Evolutionary conservation across 92 coral and sea anemone genomes (phyloP).

Genomic region (Montipora capitata): DNA sequence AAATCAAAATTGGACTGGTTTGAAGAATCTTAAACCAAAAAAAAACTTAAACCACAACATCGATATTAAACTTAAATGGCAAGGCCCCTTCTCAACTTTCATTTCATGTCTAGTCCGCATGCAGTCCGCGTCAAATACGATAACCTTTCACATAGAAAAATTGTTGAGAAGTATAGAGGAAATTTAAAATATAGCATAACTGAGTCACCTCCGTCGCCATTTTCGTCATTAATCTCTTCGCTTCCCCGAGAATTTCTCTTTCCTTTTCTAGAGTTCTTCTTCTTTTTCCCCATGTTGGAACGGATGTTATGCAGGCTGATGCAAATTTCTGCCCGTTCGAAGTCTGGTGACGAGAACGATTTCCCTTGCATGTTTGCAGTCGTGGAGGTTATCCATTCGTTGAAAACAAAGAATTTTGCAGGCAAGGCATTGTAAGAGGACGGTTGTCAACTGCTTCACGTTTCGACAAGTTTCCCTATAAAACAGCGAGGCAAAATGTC

Average conservation of each 20-base stretch:
- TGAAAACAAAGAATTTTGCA: background rate
- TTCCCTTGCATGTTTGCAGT: conserved; percentile 25
- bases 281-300: background rate
- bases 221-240: conserved; percentile 31
- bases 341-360: conserved; percentile 50
- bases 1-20: no score
- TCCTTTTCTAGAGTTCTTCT: conserved; percentile 15
- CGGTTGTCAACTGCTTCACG: background rate
- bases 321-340: background rate
- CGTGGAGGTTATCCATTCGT: conserved; percentile 66
- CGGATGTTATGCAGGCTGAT: background rate
- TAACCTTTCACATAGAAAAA: no score
- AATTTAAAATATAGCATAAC: background rate
- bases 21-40: no score
- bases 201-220: conserved; percentile 18
- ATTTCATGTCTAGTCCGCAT: no score
- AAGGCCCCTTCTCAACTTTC: no score
- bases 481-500: conserved; percentile 6
- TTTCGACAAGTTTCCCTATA: conserved; percentile 32
- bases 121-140: background rate
- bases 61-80: no score
- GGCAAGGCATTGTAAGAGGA: background rate
- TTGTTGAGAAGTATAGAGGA: background rate
- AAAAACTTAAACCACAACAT: no score
- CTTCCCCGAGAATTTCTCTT: conserved; percentile 26